These are phyloP conservation scores for Indicator maculatus DNA, from an alignment of 2,113 vertebrate species.

Conservation along the genomic window DNA sequence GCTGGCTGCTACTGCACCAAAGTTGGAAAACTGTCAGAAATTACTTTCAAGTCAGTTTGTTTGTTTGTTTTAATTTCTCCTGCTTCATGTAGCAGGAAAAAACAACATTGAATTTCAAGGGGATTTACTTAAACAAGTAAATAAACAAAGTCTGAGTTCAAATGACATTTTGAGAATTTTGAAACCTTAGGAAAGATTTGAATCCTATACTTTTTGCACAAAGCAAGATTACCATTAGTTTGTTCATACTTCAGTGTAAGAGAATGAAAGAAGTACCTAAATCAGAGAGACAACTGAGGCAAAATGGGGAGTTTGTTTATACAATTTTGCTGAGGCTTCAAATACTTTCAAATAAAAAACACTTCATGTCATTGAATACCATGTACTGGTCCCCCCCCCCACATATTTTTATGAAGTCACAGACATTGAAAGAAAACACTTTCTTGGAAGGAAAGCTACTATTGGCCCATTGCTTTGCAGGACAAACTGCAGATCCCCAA, in stretches of 20 bases:
- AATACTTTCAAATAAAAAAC: background rate
- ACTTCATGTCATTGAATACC: background rate
- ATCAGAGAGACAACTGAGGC: background rate
- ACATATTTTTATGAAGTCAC: background rate
- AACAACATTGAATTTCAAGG: background rate
- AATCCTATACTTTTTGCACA: background rate
- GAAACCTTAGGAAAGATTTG: constrained; percentile 9
- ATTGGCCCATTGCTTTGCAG: background rate
- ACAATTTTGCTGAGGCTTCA: background rate
- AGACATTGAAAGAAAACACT: background rate
- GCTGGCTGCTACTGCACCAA: background rate
- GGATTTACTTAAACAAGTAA: background rate
- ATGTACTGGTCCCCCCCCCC: background rate
- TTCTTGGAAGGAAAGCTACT: background rate
- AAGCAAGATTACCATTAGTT: background rate
- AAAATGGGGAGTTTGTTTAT: background rate
- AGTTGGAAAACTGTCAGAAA: background rate
- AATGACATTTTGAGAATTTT: too few relatives aligned
- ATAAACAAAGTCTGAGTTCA: background rate
- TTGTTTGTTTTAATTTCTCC: too few relatives aligned
- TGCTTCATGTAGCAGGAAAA: background rate
- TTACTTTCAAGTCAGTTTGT: background rate
- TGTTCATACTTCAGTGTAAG: background rate
- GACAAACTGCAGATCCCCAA: background rate
- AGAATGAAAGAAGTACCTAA: background rate